Evolutionary conservation across 2,888 invertebrate genomes (phyloP).

Genomic region (Craniophora ligustri): DNA sequence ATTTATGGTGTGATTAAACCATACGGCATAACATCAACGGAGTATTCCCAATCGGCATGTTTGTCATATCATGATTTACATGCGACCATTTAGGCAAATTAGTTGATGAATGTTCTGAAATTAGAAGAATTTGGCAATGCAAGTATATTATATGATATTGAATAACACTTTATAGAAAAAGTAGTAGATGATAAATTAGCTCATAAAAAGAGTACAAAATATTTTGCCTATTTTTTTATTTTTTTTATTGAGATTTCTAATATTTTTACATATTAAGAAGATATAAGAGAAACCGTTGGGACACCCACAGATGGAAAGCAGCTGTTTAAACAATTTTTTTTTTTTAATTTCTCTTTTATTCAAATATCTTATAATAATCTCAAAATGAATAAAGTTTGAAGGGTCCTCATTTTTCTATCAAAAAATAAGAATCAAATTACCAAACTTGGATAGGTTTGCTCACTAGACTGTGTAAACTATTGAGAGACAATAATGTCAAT

Average conservation of each 20-base stretch:
- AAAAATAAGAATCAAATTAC: conserved; percentile 36
- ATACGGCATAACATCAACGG: conserved; percentile 21
- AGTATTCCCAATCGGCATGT: conserved; percentile 20
- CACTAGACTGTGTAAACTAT: conserved; percentile 26
- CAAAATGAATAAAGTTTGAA: conserved; percentile 8
- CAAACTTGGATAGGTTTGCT: conserved; percentile 42
- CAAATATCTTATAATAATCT: no score
- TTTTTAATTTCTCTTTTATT: background rate
- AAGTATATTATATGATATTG: background rate
- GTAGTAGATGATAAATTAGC: no score
- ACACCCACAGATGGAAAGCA: no score
- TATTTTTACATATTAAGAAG: no score
- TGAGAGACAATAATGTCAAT: conserved; percentile 12
- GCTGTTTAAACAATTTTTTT: background rate
- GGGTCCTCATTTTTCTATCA: conserved; percentile 18
- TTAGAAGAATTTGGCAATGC: background rate
- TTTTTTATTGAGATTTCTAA: no score
- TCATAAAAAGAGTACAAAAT: no score
- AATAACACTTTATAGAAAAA: no score
- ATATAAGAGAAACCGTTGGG: no score
- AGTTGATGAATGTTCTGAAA: background rate
- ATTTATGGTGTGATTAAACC: conserved; percentile 23
- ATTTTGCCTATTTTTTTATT: no score
- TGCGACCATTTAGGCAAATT: conserved; percentile 1
- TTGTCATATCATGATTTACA: conserved; percentile 20